Conservation (phyloP, 2,888 invertebrate genomes). For the Ommatoiulus sabulosus region DNA sequence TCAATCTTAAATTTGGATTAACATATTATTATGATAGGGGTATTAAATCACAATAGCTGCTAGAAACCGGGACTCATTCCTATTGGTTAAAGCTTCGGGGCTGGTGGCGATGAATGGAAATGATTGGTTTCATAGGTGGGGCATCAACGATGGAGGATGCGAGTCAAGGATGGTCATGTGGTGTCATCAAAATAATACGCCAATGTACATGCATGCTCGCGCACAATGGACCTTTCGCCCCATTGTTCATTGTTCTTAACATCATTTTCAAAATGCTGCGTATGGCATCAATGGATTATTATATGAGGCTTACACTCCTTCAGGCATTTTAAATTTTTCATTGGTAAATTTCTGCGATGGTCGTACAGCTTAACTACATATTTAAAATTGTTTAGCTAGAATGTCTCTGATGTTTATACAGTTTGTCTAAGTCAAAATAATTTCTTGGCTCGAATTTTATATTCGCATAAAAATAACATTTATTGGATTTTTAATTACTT, state of each 20-base stretch:
- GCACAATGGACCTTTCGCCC: not conserved
- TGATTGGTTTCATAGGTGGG: slow-evolving; percentile 42
- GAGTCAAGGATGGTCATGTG: slow-evolving; percentile 30
- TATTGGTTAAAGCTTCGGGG: not conserved
- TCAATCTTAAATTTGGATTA: slow-evolving; percentile 38
- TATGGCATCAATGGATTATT: not conserved
- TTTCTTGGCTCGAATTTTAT: too few species aligned
- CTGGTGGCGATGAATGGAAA: slow-evolving; percentile 8
- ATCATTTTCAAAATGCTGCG: not conserved
- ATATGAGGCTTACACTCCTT: not conserved
- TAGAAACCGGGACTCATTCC: not conserved
- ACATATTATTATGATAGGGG: slow-evolving; percentile 46
- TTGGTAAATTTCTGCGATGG: too few species aligned
- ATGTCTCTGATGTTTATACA: too few species aligned
- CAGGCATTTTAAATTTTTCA: too few species aligned
- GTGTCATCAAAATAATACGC: slow-evolving; percentile 39
- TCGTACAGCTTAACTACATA: too few species aligned
- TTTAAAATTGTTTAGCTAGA: too few species aligned
- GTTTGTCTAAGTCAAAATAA: too few species aligned
- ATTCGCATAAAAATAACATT: too few species aligned
- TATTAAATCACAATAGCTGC: not conserved
- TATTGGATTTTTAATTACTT: too few species aligned
- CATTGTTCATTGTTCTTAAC: slow-evolving; percentile 13
- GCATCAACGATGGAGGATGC: not conserved
- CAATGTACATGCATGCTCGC: slow-evolving; percentile 6